Evolutionary conservation across 2,888 invertebrate genomes (phyloP).

Genomic region (Pseudeuparius sepicola): DNA sequence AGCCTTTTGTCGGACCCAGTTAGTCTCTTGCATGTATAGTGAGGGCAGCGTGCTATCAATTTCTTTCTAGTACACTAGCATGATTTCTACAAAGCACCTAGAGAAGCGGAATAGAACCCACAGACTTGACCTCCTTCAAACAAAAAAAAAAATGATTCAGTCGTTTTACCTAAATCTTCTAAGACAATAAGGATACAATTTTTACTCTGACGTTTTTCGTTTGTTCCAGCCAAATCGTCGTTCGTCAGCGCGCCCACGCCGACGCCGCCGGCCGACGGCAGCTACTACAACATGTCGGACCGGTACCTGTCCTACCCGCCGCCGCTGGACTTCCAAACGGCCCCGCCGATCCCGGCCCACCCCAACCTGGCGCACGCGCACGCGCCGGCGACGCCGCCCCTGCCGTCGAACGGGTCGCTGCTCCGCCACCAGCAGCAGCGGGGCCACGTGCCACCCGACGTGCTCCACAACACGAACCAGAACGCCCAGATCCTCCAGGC

Average conservation of each 20-base stretch:
- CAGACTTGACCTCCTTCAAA: no score
- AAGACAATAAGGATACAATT: no score
- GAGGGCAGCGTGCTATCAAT: no score
- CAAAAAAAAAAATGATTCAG: no score
- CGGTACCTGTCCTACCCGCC: constrained; percentile 75
- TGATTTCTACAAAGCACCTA: no score
- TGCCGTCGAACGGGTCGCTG: constrained; percentile 38
- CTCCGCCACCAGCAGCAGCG: constrained; percentile 32
- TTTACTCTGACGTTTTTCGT: no score
- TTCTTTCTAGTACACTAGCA: no score
- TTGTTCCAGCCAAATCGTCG: constrained; percentile 48
- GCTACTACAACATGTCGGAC: constrained; percentile 74
- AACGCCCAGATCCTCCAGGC: constrained; percentile 39
- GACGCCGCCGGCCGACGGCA: constrained; percentile 66
- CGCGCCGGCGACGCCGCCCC: constrained; percentile 35
- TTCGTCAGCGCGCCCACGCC: constrained; percentile 59
- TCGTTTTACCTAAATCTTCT: no score
- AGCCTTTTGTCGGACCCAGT: no score
- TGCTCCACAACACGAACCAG: constrained; percentile 39
- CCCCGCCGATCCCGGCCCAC: constrained; percentile 41
- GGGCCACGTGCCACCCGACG: constrained; percentile 37
- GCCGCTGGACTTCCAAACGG: constrained; percentile 53
- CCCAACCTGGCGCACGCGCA: constrained; percentile 40
- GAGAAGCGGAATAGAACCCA: no score
- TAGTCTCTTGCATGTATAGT: no score